Percentiles rank a stretch among this genome's conserved stretches.
These are phyloP conservation scores for Eupleurogrammus muticus DNA, from an alignment of 2,797 vertebrate genomes.

Conservation along the genomic window DNA sequence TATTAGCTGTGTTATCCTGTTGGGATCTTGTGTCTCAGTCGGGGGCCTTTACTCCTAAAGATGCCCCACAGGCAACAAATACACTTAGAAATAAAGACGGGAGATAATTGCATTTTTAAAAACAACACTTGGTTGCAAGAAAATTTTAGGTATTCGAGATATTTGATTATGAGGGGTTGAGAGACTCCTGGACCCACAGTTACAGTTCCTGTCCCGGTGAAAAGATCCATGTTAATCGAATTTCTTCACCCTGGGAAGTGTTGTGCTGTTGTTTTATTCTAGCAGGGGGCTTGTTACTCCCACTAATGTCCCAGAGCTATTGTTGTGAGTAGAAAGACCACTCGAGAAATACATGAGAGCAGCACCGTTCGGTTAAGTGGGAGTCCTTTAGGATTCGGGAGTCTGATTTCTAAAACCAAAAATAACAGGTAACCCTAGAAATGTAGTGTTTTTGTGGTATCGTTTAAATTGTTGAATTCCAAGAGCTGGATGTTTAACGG, in stretches of 20 bases:
- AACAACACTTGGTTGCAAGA: not conserved
- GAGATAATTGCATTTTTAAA: not conserved
- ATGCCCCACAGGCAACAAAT: conserved; percentile 59
- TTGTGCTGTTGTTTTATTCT: conserved; percentile 45
- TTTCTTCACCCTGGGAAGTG: conserved; percentile 47
- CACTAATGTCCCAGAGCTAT: conserved; percentile 43
- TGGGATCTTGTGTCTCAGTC: conserved; percentile 61
- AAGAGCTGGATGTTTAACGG: not conserved
- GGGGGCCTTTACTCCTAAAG: conserved; percentile 50
- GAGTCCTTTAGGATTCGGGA: conserved; percentile 14
- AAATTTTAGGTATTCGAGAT: not conserved
- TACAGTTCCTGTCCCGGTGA: conserved; percentile 38
- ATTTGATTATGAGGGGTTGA: conserved; percentile 10
- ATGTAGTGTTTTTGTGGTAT: not conserved
- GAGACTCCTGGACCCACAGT: not conserved
- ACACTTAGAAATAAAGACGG: conserved; percentile 20
- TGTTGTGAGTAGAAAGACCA: conserved; percentile 44
- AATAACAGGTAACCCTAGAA: not conserved
- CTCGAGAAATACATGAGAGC: conserved; percentile 41
- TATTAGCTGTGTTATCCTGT: conserved; percentile 67
- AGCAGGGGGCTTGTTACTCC: conserved; percentile 46
- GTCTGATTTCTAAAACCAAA: conserved; percentile 10
- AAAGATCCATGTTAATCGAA: conserved; percentile 35
- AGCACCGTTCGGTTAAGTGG: conserved; percentile 18
- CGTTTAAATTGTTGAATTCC: too few relatives aligned